phyloP scores from a whole-genome alignment of 2,797 vertebrate species.

The Acipenser ruthenus region DNA sequence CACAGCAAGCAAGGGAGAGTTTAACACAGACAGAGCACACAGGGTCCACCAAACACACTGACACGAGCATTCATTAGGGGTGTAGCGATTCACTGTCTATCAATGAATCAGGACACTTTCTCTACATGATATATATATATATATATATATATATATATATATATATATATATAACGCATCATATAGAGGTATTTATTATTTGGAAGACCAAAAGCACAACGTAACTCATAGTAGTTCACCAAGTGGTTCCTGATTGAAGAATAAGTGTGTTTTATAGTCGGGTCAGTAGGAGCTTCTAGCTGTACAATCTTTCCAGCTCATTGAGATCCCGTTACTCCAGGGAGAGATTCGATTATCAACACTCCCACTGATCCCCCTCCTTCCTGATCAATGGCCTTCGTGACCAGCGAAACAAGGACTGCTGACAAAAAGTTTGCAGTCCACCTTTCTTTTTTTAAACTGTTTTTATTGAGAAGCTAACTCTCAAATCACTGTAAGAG shows the following conservation, averaged over 20 bases:
- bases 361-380: slow-evolving; percentile 44
- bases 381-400: slow-evolving; percentile 57
- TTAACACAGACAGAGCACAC: not conserved
- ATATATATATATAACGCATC: too few species aligned
- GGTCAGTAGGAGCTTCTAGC: too few species aligned
- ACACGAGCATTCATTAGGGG: not conserved
- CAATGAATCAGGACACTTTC: not conserved
- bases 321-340: slow-evolving; percentile 39
- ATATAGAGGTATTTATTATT: too few species aligned
- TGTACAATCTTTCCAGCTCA: slow-evolving; percentile 24
- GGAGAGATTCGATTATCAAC: slow-evolving; percentile 66
- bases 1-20: slow-evolving; percentile 1
- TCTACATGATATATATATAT: too few species aligned
- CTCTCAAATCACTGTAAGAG: too few species aligned
- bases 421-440: slow-evolving; percentile 44
- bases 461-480: too few species aligned
- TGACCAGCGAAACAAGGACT: slow-evolving; percentile 52
- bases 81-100: not conserved
- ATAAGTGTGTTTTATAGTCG: slow-evolving; percentile 26
- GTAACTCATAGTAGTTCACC: too few species aligned
- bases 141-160: too few species aligned
- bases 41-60: not conserved
- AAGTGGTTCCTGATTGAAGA: too few species aligned
- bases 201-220: too few species aligned
- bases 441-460: too few species aligned